Conservation (phyloP, 2,888 invertebrate genomes). For the Scaptomyza parva region DNA sequence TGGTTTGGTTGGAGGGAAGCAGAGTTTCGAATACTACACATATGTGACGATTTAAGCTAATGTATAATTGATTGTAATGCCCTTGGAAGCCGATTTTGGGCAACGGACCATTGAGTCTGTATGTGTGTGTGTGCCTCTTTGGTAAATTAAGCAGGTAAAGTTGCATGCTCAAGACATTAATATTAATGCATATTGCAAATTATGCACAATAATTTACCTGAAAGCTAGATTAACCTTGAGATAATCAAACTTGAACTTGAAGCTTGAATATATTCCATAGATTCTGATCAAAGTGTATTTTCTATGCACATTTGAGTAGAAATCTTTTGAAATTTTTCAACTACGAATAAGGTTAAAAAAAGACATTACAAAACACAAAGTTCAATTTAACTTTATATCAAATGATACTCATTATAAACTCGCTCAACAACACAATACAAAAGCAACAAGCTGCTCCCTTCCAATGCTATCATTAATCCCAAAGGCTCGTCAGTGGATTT, state of each 20-base stretch:
- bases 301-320: no score
- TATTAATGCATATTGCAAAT: conserved; percentile 38
- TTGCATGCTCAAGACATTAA: conserved; percentile 34
- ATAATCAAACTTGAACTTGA: background rate
- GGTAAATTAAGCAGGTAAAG: conserved; percentile 59
- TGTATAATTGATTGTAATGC: conserved; percentile 72
- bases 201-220: conserved; percentile 25
- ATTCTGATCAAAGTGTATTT: no score
- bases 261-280: no score
- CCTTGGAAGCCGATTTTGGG: conserved; percentile 57
- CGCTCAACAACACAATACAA: background rate
- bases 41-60: conserved; percentile 73
- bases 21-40: conserved; percentile 35
- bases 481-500: conserved; percentile 60
- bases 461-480: conserved; percentile 49
- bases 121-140: conserved; percentile 21
- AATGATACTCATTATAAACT: conserved; percentile 47
- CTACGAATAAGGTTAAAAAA: conserved; percentile 3
- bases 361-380: conserved; percentile 15
- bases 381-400: conserved; percentile 41
- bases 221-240: background rate
- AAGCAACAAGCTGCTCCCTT: conserved; percentile 2
- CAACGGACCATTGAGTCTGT: conserved; percentile 37
- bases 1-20: conserved; percentile 40
- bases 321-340: no score